These are phyloP conservation scores for Diorhabda carinulata DNA, from an alignment of 1,140 invertebrate genomes.

Conservation along the genomic window DNA sequence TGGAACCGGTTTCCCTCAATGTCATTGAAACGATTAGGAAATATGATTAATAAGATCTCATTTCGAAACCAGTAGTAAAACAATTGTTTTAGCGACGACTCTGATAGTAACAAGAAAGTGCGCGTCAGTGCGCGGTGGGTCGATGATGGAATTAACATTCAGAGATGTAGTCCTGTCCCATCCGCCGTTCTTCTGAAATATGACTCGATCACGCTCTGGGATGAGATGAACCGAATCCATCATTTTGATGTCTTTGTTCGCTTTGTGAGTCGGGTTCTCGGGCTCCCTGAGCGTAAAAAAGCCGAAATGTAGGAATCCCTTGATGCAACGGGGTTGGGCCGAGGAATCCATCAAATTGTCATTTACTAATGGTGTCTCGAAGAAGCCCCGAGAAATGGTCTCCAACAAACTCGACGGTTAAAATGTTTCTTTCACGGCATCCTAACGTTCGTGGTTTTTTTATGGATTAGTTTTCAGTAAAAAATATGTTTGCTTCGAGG, in stretches of 20 bases:
- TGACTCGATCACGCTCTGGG: conserved; percentile 48
- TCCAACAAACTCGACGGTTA: background rate
- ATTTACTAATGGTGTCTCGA: conserved; percentile 22
- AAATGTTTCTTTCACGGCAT: background rate
- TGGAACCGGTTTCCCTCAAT: too few species aligned
- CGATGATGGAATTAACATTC: conserved; percentile 48
- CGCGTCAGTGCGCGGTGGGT: conserved; percentile 26
- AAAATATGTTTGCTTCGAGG: conserved; percentile 2
- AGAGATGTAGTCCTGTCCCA: conserved; percentile 43
- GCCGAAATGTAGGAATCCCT: conserved; percentile 21
- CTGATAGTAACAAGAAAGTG: background rate
- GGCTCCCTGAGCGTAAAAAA: conserved; percentile 21
- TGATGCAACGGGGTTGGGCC: conserved; percentile 22
- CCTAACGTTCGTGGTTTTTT: background rate
- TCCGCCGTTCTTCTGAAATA: conserved; percentile 44
- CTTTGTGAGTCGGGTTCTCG: conserved; percentile 13
- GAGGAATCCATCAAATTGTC: conserved; percentile 22
- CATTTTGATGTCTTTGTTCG: conserved; percentile 51
- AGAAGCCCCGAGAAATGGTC: conserved; percentile 10
- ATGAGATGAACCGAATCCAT: conserved; percentile 50
- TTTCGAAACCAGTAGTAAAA: too few species aligned
- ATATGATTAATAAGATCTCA: too few species aligned
- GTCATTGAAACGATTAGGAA: too few species aligned
- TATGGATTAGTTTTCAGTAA: conserved; percentile 2
- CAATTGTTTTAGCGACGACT: background rate